A percentile compares a stretch with the other conserved stretches of the same genome.
These are phyloP conservation scores for Lasioglossum baleicum DNA, from an alignment of 1,140 invertebrate species.

Conservation along the genomic window DNA sequence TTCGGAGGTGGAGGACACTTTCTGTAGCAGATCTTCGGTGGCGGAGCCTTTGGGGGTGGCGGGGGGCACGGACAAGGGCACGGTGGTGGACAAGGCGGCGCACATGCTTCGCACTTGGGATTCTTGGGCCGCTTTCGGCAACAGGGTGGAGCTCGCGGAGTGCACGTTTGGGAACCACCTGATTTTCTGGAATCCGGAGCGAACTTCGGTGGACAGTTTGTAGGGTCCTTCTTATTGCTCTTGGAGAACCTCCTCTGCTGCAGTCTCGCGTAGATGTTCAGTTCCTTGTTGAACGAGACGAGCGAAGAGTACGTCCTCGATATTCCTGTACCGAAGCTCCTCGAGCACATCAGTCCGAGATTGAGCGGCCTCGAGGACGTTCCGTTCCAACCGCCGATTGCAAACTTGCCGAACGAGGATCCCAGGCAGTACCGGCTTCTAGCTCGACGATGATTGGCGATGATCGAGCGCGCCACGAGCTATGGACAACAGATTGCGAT, in stretches of 20 bases:
- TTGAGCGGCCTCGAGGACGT: too few species aligned
- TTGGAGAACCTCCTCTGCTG: background rate
- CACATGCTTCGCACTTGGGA: background rate
- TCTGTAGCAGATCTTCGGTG: slow-evolving; percentile 50
- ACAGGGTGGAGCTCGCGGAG: background rate
- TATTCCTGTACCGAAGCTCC: too few species aligned
- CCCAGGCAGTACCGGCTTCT: background rate
- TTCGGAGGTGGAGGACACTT: slow-evolving; percentile 54
- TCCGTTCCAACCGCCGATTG: background rate
- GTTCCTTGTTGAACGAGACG: background rate
- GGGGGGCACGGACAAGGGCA: background rate
- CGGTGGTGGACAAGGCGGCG: slow-evolving; percentile 38
- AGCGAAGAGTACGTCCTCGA: too few species aligned
- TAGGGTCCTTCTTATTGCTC: background rate
- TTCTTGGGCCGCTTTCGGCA: slow-evolving; percentile 12
- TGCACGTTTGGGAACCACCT: slow-evolving; percentile 7
- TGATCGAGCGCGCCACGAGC: too few species aligned
- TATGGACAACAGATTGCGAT: too few species aligned
- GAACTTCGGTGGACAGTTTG: background rate
- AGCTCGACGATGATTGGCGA: background rate
- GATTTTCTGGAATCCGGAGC: background rate
- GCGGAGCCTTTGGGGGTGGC: slow-evolving; percentile 1
- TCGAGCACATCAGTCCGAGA: too few species aligned
- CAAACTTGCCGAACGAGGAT: background rate
- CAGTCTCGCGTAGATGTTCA: background rate